phyloP scores from a whole-genome alignment of 2,888 invertebrate species.

The Hoplodrina ambigua region DNA sequence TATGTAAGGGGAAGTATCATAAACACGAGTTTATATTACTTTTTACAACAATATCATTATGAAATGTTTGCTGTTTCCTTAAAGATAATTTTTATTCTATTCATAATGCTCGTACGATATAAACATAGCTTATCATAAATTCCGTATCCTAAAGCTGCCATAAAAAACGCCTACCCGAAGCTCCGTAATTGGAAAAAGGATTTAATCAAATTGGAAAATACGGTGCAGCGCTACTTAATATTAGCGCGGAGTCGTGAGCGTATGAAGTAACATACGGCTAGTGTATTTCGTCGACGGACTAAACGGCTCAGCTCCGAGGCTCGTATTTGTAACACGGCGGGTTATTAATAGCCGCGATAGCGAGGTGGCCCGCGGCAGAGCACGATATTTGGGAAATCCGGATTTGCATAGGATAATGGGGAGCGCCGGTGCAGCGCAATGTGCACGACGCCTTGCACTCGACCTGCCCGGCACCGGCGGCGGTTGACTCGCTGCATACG shows the following conservation, averaged over 20 bases:
- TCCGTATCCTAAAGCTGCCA: slow-evolving; percentile 57
- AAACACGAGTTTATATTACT: slow-evolving; percentile 28
- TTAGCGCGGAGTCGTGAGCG: slow-evolving; percentile 67
- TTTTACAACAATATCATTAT: slow-evolving; percentile 15
- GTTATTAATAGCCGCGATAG: slow-evolving; percentile 89
- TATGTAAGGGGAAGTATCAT: slow-evolving; percentile 41
- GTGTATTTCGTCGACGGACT: slow-evolving; percentile 83
- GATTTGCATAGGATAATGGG: slow-evolving; percentile 89
- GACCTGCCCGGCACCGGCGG: slow-evolving; percentile 54
- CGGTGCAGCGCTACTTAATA: slow-evolving; percentile 69
- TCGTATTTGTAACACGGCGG: slow-evolving; percentile 84
- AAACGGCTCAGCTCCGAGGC: slow-evolving; percentile 81
- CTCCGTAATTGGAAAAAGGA: slow-evolving; percentile 70
- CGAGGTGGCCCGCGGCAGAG: slow-evolving; percentile 84
- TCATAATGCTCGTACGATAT: slow-evolving; percentile 27
- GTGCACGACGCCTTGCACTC: slow-evolving; percentile 69
- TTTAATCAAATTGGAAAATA: slow-evolving; percentile 73
- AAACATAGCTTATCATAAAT: slow-evolving; percentile 34
- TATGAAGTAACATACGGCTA: slow-evolving; percentile 80
- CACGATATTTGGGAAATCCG: slow-evolving; percentile 88
- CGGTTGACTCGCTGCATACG: slow-evolving; percentile 67
- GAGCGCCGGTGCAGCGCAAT: slow-evolving; percentile 74
- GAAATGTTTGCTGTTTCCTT: slow-evolving; percentile 1
- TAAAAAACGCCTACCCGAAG: slow-evolving; percentile 66
- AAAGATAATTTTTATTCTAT: slow-evolving; percentile 13